Evolutionary conservation across 2,888 invertebrate genomes (phyloP).

Genomic region (Lordiphosa fenestrarum): DNA sequence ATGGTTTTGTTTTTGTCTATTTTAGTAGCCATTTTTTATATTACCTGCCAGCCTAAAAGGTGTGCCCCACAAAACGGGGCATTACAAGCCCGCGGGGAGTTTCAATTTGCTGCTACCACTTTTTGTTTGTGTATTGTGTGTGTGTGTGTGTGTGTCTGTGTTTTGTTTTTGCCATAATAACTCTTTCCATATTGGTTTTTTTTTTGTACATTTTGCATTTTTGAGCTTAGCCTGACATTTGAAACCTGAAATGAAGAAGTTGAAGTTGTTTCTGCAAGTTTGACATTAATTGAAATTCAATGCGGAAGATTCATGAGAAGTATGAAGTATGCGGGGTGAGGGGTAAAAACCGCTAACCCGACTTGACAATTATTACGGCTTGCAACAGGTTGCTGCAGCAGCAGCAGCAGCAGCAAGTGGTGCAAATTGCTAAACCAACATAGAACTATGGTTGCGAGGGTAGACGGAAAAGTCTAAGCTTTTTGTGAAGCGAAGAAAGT

Average conservation of each 20-base stretch:
- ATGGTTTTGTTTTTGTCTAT: conserved; percentile 24
- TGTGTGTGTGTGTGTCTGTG: neutral
- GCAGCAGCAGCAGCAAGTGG: conserved; percentile 1
- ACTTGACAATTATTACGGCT: conserved; percentile 60
- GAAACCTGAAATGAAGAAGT: conserved; percentile 59
- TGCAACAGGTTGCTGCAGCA: conserved; percentile 14
- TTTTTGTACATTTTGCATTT: conserved; percentile 22
- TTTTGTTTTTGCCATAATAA: conserved; percentile 25
- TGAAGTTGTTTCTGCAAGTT: conserved; percentile 26
- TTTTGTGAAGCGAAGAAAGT: too few relatives aligned
- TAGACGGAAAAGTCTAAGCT: too few relatives aligned
- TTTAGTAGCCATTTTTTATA: conserved; percentile 22
- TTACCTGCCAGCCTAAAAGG: conserved; percentile 30
- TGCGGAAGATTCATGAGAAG: conserved; percentile 58
- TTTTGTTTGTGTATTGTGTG: conserved; percentile 7
- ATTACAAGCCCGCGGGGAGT: conserved; percentile 28
- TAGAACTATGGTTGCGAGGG: conserved; percentile 11
- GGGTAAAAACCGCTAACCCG: conserved; percentile 43
- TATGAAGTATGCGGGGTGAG: neutral
- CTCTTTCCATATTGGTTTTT: conserved; percentile 15
- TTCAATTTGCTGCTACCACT: conserved; percentile 29
- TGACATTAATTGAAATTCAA: conserved; percentile 74
- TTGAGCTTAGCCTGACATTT: conserved; percentile 53
- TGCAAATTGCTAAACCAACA: conserved; percentile 48
- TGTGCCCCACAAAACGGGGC: conserved; percentile 29